Evolutionary conservation across 2,888 invertebrate species (phyloP).

Genomic region (Sphinx pinastri): DNA sequence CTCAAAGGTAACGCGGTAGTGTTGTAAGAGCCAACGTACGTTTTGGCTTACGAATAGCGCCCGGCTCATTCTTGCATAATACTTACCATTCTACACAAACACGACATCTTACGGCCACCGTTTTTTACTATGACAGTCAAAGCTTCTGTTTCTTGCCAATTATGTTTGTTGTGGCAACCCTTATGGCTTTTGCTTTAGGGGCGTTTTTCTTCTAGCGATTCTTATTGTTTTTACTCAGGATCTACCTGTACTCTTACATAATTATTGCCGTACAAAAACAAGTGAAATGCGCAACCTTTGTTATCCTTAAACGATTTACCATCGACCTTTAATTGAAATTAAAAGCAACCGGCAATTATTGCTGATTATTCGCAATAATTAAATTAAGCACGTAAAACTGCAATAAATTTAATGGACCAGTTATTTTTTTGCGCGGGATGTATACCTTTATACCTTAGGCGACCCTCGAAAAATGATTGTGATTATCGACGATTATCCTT

Average conservation of each 20-base stretch:
- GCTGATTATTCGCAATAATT: constrained; percentile 6
- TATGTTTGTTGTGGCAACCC: neutral
- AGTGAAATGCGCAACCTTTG: constrained; percentile 15
- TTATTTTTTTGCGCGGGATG: neutral
- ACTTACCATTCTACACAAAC: no score
- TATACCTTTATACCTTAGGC: neutral
- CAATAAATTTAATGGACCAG: neutral
- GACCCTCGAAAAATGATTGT: neutral
- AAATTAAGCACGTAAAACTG: constrained; percentile 3
- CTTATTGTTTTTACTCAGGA: no score
- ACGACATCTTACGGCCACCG: no score
- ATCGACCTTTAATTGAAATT: constrained; percentile 4
- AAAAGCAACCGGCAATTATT: neutral
- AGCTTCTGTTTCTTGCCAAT: neutral
- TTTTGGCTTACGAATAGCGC: no score
- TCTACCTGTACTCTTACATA: neutral
- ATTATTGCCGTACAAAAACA: neutral
- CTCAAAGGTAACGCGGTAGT: no score
- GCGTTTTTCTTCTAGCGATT: neutral
- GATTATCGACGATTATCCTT: neutral
- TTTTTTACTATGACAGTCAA: no score
- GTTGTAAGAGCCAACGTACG: no score
- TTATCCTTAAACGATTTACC: constrained; percentile 12
- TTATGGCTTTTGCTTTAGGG: neutral
- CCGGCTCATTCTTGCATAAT: no score